phyloP scores from a whole-genome alignment of 2,888 invertebrate genomes.

The Lymantria monacha region DNA sequence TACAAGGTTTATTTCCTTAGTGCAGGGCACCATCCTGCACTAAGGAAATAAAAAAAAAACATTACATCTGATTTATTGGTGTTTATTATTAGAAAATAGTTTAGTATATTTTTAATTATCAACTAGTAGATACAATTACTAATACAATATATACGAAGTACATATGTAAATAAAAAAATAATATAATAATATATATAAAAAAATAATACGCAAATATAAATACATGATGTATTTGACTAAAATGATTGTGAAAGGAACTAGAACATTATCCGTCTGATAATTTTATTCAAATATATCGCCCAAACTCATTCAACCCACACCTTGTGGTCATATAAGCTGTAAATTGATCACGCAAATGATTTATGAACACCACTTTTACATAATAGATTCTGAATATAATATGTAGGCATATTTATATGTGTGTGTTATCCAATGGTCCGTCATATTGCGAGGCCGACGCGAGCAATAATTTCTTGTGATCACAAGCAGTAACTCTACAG shows the following conservation, averaged over 20 bases:
- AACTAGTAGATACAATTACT: too few species aligned
- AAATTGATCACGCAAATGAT: constrained; percentile 51
- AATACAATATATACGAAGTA: too few species aligned
- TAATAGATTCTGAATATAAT: constrained; percentile 38
- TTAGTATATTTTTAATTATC: too few species aligned
- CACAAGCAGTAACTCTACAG: constrained; percentile 31
- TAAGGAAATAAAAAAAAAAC: too few species aligned
- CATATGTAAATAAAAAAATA: too few species aligned
- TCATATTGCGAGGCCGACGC: constrained; percentile 26
- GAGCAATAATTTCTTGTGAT: constrained; percentile 36
- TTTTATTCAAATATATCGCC: constrained; percentile 49
- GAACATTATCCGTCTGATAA: constrained; percentile 35
- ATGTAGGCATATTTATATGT: constrained; percentile 2
- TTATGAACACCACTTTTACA: constrained; percentile 54
- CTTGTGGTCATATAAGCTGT: constrained; percentile 39
- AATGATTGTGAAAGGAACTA: background rate
- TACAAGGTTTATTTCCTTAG: too few species aligned
- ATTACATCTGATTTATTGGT: too few species aligned
- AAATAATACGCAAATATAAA: too few species aligned
- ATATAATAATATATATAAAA: too few species aligned
- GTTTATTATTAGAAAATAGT: too few species aligned
- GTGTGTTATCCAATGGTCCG: constrained; percentile 10
- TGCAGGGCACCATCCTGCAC: too few species aligned
- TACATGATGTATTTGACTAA: too few species aligned
- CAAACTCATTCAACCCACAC: constrained; percentile 54